phyloP scores from a whole-genome alignment of 2,113 vertebrate species.

The Alligator sinensis region DNA sequence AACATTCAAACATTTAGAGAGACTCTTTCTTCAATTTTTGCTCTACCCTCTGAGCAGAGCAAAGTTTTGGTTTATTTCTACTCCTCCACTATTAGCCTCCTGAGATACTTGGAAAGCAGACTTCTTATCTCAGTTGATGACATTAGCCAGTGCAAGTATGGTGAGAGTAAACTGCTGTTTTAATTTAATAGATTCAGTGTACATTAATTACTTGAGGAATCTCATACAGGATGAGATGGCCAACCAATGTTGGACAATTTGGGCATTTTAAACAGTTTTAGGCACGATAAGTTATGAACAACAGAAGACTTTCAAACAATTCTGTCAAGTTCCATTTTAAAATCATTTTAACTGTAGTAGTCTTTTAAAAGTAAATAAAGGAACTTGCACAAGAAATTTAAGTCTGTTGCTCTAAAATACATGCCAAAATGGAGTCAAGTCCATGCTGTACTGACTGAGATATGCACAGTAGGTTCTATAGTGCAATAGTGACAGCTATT shows the following conservation, averaged over 20 bases:
- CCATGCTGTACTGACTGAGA: neutral
- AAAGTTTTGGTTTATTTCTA: neutral
- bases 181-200: neutral
- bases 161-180: neutral
- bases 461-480: neutral
- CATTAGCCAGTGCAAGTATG: neutral
- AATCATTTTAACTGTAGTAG: neutral
- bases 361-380: neutral
- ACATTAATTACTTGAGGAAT: neutral
- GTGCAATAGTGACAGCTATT: neutral
- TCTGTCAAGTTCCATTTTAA: neutral
- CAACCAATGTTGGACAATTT: neutral
- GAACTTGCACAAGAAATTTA: neutral
- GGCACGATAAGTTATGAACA: neutral
- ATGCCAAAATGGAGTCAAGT: neutral
- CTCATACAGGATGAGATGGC: neutral
- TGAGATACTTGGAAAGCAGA: rapidly evolving
- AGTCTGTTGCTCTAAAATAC: neutral
- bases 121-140: neutral
- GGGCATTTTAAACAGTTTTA: neutral
- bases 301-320: neutral
- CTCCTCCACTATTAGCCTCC: neutral
- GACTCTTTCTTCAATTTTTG: neutral
- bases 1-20: neutral
- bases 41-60: neutral